Base-by-base conservation (phyloP, 2,888 invertebrate species). In the Ophion obscuratus region DNA sequence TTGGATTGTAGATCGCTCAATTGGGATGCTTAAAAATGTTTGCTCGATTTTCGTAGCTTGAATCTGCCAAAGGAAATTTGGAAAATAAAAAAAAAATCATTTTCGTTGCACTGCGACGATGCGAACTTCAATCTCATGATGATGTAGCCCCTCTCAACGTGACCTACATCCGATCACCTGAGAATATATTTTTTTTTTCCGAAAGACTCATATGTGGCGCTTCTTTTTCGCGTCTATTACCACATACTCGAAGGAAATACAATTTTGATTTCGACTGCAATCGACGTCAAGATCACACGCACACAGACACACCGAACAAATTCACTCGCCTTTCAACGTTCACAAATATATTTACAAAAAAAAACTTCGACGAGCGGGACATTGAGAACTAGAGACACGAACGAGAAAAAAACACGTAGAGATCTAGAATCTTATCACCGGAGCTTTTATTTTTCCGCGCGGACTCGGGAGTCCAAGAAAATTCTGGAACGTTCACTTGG, bases 281-380 rank as follows among this genome's bases (percentile, higher is more conserved):
- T 67, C 67, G n/a, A 20, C 40, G 36, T 36, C 36, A 1, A 67
- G 17, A 67, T 7, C 20, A n/a, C n/a, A 36, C 53, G 17, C 53
- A 53, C 53, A 14, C 53, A 4, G 14, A 53, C 14, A 53, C 17
- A 67, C 40, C 14, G 47, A 75, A n/a, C 66, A 40, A 75, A 85
- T 82, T 59, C 70, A 82, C 75, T 79, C n/a, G 70, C 53, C 24
- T 74, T 85, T 81, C 66, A 68, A 24, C 24, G 20, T 47, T 78
- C 4, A 78, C 62, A 59, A 81, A 82, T 70, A 57, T 85, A 85
- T 85, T 78, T 85, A 85, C 85, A 77, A 85, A 76, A 79, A 76
- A 79, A 74, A 78, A n/a, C 20, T 82, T 71, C 40, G 68, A 74
- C 62, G 20, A 47, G 74, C n/a, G 20, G 53, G 17, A 85, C 78